Conservation (phyloP, 2,797 vertebrate species). For the Pangasius djambal region DNA sequence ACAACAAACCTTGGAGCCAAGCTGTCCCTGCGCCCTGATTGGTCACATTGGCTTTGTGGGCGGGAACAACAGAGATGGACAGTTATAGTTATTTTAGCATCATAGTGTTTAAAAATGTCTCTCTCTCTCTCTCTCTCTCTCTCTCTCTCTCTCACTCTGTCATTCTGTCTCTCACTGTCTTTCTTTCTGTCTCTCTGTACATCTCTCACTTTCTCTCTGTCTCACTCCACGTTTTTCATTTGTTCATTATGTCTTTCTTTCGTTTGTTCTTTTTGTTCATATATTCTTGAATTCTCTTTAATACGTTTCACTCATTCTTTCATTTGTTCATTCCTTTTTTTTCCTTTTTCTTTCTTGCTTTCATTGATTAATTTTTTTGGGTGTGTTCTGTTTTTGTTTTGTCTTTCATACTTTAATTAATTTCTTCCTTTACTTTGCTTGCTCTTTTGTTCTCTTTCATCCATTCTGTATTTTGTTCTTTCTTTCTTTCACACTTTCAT, state of each 20-base stretch:
- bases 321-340: neutral
- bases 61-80: neutral
- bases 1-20: neutral
- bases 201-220: neutral
- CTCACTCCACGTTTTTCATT: neutral
- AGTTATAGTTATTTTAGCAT: neutral
- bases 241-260: neutral
- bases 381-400: too few species aligned
- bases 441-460: neutral
- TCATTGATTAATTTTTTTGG: neutral
- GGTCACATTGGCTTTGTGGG: neutral
- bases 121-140: neutral
- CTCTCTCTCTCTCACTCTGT: neutral
- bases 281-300: too few species aligned
- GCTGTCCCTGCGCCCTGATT: neutral
- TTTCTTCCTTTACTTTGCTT: neutral
- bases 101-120: neutral
- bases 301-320: neutral
- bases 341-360: neutral
- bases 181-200: neutral
- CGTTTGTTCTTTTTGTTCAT: neutral
- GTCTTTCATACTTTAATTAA: too few species aligned
- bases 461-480: neutral
- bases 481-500: neutral
- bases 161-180: neutral